These are phyloP conservation scores for Atherix ibis DNA, from an alignment of 2,888 invertebrate species.

Conservation along the genomic window DNA sequence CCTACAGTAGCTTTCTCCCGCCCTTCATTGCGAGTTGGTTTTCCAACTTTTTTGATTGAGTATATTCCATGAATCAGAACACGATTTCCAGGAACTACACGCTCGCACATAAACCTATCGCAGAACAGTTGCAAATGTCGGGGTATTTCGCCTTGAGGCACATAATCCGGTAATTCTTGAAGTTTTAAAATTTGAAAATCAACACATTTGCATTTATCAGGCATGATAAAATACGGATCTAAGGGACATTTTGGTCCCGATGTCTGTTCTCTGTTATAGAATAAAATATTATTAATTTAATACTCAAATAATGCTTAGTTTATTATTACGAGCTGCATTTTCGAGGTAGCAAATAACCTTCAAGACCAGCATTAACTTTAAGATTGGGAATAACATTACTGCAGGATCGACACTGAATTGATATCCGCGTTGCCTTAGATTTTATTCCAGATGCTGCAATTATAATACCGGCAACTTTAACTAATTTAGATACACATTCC, in stretches of 20 bases:
- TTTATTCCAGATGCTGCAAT: constrained; percentile 86
- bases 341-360: constrained; percentile 88
- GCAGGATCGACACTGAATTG: constrained; percentile 91
- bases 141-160: constrained; percentile 90
- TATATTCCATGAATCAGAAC: constrained; percentile 89
- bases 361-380: constrained; percentile 83
- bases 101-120: constrained; percentile 83
- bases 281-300: constrained; percentile 1
- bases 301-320: too few relatives aligned
- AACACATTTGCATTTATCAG: constrained; percentile 93
- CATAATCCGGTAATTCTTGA: constrained; percentile 88
- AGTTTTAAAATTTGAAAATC: constrained; percentile 97
- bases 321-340: constrained; percentile 89
- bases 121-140: constrained; percentile 88
- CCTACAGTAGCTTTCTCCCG: constrained; percentile 73
- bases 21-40: constrained; percentile 46
- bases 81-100: constrained; percentile 89
- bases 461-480: constrained; percentile 92
- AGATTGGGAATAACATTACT: constrained; percentile 78
- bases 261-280: constrained; percentile 63
- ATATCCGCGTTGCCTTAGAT: constrained; percentile 88
- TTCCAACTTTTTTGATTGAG: constrained; percentile 76
- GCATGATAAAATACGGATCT: constrained; percentile 96
- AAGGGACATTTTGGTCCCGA: constrained; percentile 86
- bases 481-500: constrained; percentile 78